Percentiles rank a stretch among this genome's conserved stretches.
These are phyloP conservation scores for Dromius quadrimaculatus DNA, from an alignment of 2,888 invertebrate species.

Conservation along the genomic window DNA sequence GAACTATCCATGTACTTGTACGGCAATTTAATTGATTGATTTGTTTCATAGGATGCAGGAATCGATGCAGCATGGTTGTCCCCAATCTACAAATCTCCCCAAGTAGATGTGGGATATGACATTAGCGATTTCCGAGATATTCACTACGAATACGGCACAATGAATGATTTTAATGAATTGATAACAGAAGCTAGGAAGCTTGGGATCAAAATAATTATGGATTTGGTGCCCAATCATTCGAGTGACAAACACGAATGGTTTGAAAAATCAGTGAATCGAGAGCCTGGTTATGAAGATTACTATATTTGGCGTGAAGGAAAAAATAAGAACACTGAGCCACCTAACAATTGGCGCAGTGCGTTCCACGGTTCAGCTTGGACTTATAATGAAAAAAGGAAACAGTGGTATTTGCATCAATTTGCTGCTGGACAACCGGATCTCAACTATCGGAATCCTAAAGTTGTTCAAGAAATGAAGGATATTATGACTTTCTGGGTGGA, in stretches of 20 bases:
- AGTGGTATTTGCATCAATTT: conserved; percentile 80
- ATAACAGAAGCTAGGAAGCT: conserved; percentile 63
- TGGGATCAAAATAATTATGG: conserved; percentile 62
- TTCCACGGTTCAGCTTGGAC: conserved; percentile 79
- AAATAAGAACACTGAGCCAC: conserved; percentile 67
- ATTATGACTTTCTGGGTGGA: conserved; percentile 80
- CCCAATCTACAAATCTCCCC: conserved; percentile 77
- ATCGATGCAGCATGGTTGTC: conserved; percentile 78
- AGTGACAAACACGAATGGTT: conserved; percentile 85
- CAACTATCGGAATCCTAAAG: conserved; percentile 78
- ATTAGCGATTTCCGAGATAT: conserved; percentile 71
- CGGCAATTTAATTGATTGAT: too few species aligned
- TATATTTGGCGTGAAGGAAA: conserved; percentile 77
- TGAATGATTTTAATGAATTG: conserved; percentile 70
- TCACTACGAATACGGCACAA: conserved; percentile 71
- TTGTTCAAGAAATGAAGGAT: conserved; percentile 76
- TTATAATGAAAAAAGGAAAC: conserved; percentile 69
- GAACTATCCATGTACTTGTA: too few species aligned
- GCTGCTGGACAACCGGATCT: conserved; percentile 78
- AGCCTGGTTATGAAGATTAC: conserved; percentile 77
- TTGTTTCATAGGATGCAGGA: conserved; percentile 69
- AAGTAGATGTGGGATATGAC: conserved; percentile 77
- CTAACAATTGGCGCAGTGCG: conserved; percentile 76
- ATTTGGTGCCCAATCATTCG: conserved; percentile 69
- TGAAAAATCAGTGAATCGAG: conserved; percentile 72